phyloP scores from a whole-genome alignment of 2,888 invertebrate species.

The Drosophila phalerata region DNA sequence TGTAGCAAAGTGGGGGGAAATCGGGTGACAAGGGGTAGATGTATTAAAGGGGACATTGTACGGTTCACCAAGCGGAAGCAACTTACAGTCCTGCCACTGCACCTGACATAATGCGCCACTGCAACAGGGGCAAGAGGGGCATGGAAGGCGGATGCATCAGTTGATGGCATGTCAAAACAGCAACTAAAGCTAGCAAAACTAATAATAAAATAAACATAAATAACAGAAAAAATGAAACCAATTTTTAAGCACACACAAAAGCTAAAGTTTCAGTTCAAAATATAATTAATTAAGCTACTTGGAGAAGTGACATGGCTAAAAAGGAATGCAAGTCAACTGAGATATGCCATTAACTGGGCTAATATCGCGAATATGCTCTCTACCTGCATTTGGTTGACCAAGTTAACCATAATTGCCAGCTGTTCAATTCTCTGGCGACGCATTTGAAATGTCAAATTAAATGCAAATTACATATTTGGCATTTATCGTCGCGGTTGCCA shows the following conservation, averaged over 20 bases:
- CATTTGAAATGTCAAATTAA: slow-evolving; percentile 77
- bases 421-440: slow-evolving; percentile 33
- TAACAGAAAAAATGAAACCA: slow-evolving; percentile 55
- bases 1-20: neutral
- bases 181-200: neutral
- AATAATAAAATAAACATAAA: neutral
- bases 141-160: slow-evolving; percentile 21
- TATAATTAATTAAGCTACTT: slow-evolving; percentile 1
- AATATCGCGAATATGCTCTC: neutral
- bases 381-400: slow-evolving; percentile 23
- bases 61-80: slow-evolving; percentile 62
- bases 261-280: neutral
- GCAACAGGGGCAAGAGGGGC: neutral
- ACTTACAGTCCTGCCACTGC: slow-evolving; percentile 46
- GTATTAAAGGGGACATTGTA: slow-evolving; percentile 10
- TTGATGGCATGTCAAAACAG: slow-evolving; percentile 49
- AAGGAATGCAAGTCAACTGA: neutral
- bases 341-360: slow-evolving; percentile 8
- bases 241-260: slow-evolving; percentile 10
- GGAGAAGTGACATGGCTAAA: neutral
- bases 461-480: slow-evolving; percentile 77
- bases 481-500: slow-evolving; percentile 44
- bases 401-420: slow-evolving; percentile 45
- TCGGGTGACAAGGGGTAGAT: neutral
- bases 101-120: slow-evolving; percentile 50